Percentiles rank a stretch among this genome's conserved stretches.
Conservation (phyloP, 2,113 vertebrate species). For the Falco punctatus region DNA sequence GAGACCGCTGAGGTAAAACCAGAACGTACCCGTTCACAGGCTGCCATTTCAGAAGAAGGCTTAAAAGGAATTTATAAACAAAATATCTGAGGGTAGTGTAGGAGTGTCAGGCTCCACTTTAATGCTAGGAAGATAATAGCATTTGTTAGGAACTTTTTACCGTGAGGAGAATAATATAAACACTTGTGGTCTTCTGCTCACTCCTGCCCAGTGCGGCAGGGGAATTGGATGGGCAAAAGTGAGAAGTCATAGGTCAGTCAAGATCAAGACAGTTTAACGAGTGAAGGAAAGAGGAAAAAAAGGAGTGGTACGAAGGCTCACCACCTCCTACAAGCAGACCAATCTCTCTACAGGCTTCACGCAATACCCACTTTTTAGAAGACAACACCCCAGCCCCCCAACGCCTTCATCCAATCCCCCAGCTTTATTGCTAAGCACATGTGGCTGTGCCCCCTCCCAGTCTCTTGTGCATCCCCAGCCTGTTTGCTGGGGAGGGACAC, state of each 20-base stretch:
- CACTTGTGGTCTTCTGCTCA: neutral
- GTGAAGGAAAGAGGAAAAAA: neutral
- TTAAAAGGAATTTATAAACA: neutral
- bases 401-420: neutral
- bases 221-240: neutral
- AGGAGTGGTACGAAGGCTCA: neutral
- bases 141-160: neutral
- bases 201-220: neutral
- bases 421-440: neutral
- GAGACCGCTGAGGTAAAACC: conserved; percentile 69
- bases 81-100: neutral
- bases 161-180: neutral
- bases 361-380: neutral
- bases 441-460: neutral
- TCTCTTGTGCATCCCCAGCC: neutral
- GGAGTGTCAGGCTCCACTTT: neutral
- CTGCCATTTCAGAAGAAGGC: neutral
- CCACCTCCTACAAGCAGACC: neutral
- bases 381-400: neutral
- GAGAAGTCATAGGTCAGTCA: rapidly evolving
- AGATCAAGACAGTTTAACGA: neutral
- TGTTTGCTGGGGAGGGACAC: neutral
- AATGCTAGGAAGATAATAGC: neutral
- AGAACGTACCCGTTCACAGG: neutral
- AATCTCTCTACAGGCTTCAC: neutral